Conservation (phyloP, 1,140 invertebrate genomes). For the Diabrotica virgifera region DNA sequence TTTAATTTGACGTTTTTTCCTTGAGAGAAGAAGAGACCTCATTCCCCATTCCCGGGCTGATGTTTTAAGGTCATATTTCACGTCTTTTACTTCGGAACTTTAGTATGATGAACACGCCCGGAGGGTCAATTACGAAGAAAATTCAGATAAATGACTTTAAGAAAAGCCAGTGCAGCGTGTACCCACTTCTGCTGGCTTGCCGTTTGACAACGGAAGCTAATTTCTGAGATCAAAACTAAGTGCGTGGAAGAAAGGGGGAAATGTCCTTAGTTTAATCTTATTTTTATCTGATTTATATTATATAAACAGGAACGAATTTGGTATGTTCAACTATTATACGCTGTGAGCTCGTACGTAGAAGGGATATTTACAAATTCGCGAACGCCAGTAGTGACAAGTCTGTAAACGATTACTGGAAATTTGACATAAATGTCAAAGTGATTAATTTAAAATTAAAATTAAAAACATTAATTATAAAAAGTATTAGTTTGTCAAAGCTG, state of each 20-base stretch:
- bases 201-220: constrained; percentile 13
- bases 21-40: background rate
- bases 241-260: background rate
- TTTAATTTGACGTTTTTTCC: constrained; percentile 3
- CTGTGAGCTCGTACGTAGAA: too few relatives aligned
- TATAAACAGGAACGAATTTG: too few relatives aligned
- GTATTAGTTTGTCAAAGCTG: too few relatives aligned
- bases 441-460: too few relatives aligned
- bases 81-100: constrained; percentile 5
- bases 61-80: constrained; percentile 7
- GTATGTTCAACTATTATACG: too few relatives aligned
- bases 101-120: constrained; percentile 16
- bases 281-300: too few relatives aligned
- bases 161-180: background rate
- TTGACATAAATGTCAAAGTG: too few relatives aligned
- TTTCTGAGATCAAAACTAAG: background rate
- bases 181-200: background rate
- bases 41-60: background rate
- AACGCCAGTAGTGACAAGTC: too few relatives aligned
- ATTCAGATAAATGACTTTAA: constrained; percentile 18
- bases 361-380: too few relatives aligned
- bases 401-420: too few relatives aligned
- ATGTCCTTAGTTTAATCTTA: too few relatives aligned
- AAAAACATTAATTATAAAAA: too few relatives aligned
- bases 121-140: constrained; percentile 18